A percentile compares a stretch with the other conserved stretches of the same genome.
These are phyloP conservation scores for Gymnobelideus leadbeateri DNA, from an alignment of 2,113 vertebrate species.

Conservation along the genomic window DNA sequence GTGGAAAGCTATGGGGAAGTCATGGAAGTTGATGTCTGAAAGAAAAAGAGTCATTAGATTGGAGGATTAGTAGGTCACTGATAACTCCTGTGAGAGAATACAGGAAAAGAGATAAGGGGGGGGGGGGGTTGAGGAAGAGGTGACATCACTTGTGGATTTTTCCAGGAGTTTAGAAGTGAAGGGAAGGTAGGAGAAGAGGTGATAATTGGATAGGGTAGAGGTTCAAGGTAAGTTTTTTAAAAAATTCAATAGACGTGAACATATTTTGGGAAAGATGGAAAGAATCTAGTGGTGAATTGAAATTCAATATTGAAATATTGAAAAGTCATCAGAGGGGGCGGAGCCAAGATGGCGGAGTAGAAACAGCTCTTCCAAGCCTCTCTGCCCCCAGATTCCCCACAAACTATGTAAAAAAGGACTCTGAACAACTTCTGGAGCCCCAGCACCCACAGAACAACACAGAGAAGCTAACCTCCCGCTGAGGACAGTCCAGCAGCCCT, in stretches of 20 bases:
- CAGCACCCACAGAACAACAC: too few species aligned
- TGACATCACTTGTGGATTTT: not conserved
- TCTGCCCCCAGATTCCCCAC: too few species aligned
- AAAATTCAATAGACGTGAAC: not conserved
- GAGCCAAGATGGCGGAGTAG: too few species aligned
- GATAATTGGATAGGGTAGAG: not conserved
- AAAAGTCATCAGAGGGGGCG: not conserved
- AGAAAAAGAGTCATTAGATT: not conserved
- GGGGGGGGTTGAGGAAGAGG: not conserved
- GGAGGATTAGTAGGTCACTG: not conserved
- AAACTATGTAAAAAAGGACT: too few species aligned
- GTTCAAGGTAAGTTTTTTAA: not conserved
- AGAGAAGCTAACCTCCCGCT: too few species aligned
- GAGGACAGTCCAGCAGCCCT: too few species aligned
- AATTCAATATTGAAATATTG: not conserved
- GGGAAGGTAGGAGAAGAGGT: not conserved
- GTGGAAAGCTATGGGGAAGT: not conserved
- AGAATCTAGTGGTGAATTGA: not conserved
- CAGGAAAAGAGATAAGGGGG: not conserved
- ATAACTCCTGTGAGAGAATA: not conserved
- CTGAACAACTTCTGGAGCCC: too few species aligned
- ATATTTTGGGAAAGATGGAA: not conserved
- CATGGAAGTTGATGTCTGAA: not conserved
- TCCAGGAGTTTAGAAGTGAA: not conserved
- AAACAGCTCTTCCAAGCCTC: too few species aligned